These are phyloP conservation scores for Aptenodytes patagonicus DNA, from an alignment of 2,113 vertebrate genomes.

Conservation along the genomic window DNA sequence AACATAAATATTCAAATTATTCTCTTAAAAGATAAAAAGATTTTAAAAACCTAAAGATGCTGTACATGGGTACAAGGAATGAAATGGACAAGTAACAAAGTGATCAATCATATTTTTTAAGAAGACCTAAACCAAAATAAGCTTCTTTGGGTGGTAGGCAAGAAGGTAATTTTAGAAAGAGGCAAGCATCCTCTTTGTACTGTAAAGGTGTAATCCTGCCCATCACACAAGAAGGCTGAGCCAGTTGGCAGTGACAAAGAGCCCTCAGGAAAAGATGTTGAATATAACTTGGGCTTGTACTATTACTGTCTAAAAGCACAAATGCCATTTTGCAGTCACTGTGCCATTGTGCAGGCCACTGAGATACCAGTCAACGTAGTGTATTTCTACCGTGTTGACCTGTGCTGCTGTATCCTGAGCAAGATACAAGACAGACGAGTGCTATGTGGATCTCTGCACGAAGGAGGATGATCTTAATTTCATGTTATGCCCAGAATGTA, in stretches of 20 bases:
- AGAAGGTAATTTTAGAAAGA: neutral
- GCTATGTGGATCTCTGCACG: neutral
- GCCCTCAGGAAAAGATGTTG: neutral
- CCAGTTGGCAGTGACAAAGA: neutral
- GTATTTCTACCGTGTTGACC: neutral
- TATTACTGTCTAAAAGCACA: neutral
- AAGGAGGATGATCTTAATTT: neutral
- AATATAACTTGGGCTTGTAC: neutral
- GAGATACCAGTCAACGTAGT: neutral
- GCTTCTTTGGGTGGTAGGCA: neutral
- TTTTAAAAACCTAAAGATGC: neutral
- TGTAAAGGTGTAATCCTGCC: neutral
- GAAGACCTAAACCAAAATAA: neutral
- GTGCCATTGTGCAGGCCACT: neutral
- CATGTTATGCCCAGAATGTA: neutral
- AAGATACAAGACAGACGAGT: neutral
- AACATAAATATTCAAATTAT: neutral
- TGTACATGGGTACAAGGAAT: neutral
- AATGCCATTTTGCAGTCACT: neutral
- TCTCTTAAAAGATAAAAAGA: neutral
- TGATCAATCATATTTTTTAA: neutral
- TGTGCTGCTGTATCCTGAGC: neutral
- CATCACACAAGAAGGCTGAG: neutral
- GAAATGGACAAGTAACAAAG: neutral
- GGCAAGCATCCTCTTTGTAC: neutral